These are phyloP conservation scores for Burhinus bistriatus DNA, from an alignment of 2,113 vertebrate species.

Conservation along the genomic window DNA sequence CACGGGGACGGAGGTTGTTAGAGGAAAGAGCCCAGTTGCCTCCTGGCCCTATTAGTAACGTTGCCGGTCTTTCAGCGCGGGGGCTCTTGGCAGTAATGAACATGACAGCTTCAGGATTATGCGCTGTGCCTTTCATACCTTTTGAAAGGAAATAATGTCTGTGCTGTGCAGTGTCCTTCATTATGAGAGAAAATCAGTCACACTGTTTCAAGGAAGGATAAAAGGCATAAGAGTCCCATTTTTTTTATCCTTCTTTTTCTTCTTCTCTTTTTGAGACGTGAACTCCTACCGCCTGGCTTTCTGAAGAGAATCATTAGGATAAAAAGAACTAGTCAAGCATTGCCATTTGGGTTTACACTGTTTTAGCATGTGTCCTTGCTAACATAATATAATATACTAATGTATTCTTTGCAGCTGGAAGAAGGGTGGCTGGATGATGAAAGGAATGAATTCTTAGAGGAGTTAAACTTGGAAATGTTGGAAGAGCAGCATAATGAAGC, in stretches of 20 bases:
- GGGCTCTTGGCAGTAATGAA: constrained; percentile 33
- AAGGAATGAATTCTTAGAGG: constrained; percentile 95
- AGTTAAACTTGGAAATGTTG: constrained; percentile 94
- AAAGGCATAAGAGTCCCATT: constrained; percentile 58
- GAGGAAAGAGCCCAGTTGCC: constrained; percentile 25
- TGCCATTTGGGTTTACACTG: constrained; percentile 62
- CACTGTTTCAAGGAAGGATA: constrained; percentile 73
- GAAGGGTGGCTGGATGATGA: constrained; percentile 98
- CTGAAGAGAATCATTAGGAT: constrained; percentile 74
- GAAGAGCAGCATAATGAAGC: constrained; percentile 91
- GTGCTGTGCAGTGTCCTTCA: constrained; percentile 57
- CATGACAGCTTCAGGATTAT: constrained; percentile 56
- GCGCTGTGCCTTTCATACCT: constrained; percentile 38
- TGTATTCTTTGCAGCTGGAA: constrained; percentile 87
- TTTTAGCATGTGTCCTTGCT: constrained; percentile 64
- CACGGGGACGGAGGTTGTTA: neutral
- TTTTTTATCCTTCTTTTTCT: constrained; percentile 43
- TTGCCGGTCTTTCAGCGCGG: neutral
- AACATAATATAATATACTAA: constrained; percentile 69
- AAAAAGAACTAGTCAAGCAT: constrained; percentile 66
- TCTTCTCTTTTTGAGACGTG: constrained; percentile 45
- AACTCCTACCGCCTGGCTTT: constrained; percentile 54
- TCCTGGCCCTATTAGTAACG: constrained; percentile 47
- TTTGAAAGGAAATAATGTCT: constrained; percentile 70
- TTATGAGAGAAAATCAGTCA: constrained; percentile 71